A percentile compares a stretch with the other conserved stretches of the same genome.
phyloP scores from a whole-genome alignment of 2,113 vertebrate species.

The Sakesphorus luctuosus region DNA sequence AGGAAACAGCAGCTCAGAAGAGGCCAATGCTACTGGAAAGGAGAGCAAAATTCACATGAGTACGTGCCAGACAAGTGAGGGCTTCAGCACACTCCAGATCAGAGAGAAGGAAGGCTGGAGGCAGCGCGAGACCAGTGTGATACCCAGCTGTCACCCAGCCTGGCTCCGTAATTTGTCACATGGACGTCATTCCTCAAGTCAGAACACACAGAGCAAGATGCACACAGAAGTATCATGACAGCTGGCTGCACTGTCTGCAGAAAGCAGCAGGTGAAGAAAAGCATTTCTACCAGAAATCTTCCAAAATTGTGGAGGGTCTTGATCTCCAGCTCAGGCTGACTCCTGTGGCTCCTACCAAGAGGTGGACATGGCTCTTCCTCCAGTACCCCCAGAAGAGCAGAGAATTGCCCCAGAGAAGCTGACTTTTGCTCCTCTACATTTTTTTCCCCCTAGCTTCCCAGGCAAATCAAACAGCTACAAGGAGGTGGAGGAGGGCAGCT shows the following conservation, averaged over 20 bases:
- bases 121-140: accelerated
- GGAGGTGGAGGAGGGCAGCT: not conserved
- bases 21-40: not conserved
- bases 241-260: not conserved
- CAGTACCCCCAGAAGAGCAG: not conserved
- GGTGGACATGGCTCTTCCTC: not conserved
- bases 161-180: not conserved
- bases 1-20: not conserved
- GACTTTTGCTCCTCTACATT: not conserved
- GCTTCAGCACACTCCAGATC: accelerated
- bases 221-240: not conserved
- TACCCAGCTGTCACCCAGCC: not conserved
- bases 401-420: not conserved
- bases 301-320: not conserved
- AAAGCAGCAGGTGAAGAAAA: not conserved
- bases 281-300: not conserved
- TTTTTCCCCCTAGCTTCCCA: not conserved
- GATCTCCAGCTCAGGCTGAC: not conserved
- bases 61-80: accelerated
- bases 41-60: not conserved
- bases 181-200: accelerated
- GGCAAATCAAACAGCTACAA: not conserved
- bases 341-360: accelerated
- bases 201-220: not conserved
- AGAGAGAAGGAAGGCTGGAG: not conserved